Percentiles rank a stretch among this genome's conserved stretches.
Conservation (phyloP, 2,113 vertebrate species). For the Capra hircus region DNA sequence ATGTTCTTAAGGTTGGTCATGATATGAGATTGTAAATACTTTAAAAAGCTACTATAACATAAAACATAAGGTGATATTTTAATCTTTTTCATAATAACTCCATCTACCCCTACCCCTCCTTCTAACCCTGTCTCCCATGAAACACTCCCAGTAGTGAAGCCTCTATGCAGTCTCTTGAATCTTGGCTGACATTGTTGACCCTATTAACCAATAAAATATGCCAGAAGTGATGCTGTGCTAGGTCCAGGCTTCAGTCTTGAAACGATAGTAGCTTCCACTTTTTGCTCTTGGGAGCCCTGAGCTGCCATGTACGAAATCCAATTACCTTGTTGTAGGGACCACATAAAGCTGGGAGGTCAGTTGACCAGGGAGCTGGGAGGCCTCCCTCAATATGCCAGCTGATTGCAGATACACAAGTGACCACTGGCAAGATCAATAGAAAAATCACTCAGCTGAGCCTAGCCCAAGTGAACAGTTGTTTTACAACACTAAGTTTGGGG, state of each 20-base stretch:
- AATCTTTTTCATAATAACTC: neutral
- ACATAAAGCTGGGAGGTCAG: neutral
- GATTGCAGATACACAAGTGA: neutral
- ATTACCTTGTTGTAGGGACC: neutral
- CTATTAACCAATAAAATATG: neutral
- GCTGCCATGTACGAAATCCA: neutral
- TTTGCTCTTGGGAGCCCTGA: neutral
- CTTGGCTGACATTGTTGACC: neutral
- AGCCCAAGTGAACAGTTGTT: neutral
- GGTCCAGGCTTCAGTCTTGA: neutral
- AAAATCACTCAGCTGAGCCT: neutral
- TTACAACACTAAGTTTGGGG: neutral
- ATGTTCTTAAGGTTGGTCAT: neutral
- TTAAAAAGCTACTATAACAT: neutral
- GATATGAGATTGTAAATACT: neutral
- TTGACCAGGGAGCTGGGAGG: neutral
- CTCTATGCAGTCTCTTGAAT: neutral
- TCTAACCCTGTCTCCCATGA: neutral
- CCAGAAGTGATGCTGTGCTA: neutral
- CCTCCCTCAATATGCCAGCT: neutral
- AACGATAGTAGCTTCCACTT: neutral
- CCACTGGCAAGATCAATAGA: neutral
- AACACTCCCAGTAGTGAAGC: neutral
- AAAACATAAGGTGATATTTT: neutral
- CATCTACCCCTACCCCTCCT: neutral